Evolutionary conservation across 1,140 invertebrate genomes (phyloP).

Genomic region (Drosophila ambigua): DNA sequence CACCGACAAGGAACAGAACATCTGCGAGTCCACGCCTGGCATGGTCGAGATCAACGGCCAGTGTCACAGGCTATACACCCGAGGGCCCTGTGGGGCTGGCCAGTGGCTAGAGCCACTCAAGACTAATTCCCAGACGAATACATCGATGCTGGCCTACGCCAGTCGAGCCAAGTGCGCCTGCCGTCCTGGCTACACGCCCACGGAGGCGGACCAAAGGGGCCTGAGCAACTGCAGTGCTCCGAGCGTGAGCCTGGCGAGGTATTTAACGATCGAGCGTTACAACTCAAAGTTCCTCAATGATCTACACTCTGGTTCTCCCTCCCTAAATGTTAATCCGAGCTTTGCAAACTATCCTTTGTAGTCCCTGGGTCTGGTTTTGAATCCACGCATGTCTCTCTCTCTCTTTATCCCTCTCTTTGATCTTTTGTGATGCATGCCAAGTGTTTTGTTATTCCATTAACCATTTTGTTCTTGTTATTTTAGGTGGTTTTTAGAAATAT

Average conservation of each 20-base stretch:
- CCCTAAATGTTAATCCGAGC: conserved; percentile 15
- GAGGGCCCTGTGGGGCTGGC: conserved; percentile 89
- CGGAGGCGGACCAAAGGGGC: conserved; percentile 36
- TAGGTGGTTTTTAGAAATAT: conserved; percentile 83
- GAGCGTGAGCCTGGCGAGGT: conserved; percentile 85
- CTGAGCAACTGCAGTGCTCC: conserved; percentile 84
- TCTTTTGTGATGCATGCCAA: conserved; percentile 45
- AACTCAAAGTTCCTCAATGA: conserved; percentile 74
- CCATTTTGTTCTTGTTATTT: conserved; percentile 59
- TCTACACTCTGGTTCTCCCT: conserved; percentile 36
- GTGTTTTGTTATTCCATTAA: conserved; percentile 51
- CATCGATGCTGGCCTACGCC: conserved; percentile 34
- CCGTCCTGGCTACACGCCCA: conserved; percentile 87
- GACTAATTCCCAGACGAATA: conserved; percentile 63
- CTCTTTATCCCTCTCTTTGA: not conserved
- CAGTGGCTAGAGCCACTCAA: conserved; percentile 88
- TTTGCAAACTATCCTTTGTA: conserved; percentile 41
- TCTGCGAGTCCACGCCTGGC: conserved; percentile 86
- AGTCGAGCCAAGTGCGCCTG: conserved; percentile 88
- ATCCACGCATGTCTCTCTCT: conserved; percentile 31
- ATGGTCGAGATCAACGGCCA: conserved; percentile 86
- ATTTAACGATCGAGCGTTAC: conserved; percentile 84
- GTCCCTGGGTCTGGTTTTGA: conserved; percentile 11
- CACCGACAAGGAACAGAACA: conserved; percentile 75
- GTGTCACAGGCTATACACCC: conserved; percentile 89